Conservation (phyloP, 2,888 invertebrate species). For the Epirrhoe alternata region DNA sequence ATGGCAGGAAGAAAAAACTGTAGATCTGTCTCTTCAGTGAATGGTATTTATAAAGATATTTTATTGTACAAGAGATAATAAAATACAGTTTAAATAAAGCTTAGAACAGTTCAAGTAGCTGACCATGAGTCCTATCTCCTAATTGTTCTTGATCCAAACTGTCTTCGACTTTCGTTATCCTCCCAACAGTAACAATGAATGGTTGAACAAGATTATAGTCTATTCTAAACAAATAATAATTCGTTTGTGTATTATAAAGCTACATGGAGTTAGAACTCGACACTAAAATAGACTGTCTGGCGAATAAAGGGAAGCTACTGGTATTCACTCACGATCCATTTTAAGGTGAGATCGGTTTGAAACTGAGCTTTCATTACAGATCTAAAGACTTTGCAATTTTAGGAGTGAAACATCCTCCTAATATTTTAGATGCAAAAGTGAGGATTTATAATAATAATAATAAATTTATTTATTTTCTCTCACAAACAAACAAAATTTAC, state of each 20-base stretch:
- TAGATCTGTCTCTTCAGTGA: constrained; percentile 4
- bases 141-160: too few species aligned
- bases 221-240: constrained; percentile 16
- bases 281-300: constrained; percentile 44
- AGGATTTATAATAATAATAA: too few species aligned
- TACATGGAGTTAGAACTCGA: constrained; percentile 36
- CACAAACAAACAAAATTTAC: too few species aligned
- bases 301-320: constrained; percentile 25
- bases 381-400: not conserved
- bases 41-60: not conserved
- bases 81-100: too few species aligned
- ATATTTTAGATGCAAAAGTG: too few species aligned
- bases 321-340: constrained; percentile 11
- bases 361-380: not conserved
- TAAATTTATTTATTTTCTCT: too few species aligned
- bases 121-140: too few species aligned
- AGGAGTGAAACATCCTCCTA: too few species aligned
- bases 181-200: not conserved
- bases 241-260: constrained; percentile 44
- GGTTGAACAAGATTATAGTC: not conserved
- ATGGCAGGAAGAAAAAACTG: constrained; percentile 13
- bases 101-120: too few species aligned
- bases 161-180: too few species aligned
- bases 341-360: constrained; percentile 15
- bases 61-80: too few species aligned